phyloP scores from a whole-genome alignment of 2,888 invertebrate genomes.

The Apodemia zela region DNA sequence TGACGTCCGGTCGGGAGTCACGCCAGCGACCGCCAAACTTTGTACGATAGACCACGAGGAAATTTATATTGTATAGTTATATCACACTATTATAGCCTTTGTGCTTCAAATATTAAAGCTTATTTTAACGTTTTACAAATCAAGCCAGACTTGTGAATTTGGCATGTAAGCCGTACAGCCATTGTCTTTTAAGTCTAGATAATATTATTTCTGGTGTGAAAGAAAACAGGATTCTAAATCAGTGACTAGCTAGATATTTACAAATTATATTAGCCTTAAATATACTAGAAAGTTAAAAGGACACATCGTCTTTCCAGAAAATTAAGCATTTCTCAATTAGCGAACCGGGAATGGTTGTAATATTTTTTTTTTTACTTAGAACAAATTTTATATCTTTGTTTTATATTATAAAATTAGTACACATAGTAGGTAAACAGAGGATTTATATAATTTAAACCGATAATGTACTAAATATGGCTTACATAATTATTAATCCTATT shows the following conservation, averaged over 20 bases:
- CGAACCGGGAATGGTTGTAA: too few species aligned
- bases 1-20: conserved; percentile 64
- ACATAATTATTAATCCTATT: too few species aligned
- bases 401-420: too few species aligned
- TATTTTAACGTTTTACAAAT: neutral
- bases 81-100: neutral
- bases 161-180: conserved; percentile 1
- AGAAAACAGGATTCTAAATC: neutral
- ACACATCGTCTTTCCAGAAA: too few species aligned
- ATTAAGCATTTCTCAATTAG: too few species aligned
- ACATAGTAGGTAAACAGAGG: too few species aligned
- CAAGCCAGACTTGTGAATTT: neutral
- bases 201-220: conserved; percentile 8
- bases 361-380: too few species aligned
- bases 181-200: conserved; percentile 12
- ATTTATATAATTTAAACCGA: too few species aligned
- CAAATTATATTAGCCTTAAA: neutral
- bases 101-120: neutral
- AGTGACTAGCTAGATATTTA: neutral
- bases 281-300: neutral
- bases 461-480: too few species aligned
- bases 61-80: conserved; percentile 21
- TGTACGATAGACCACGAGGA: conserved; percentile 29
- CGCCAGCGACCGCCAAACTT: conserved; percentile 59
- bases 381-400: too few species aligned